Evolutionary conservation across 2,888 invertebrate genomes (phyloP).

Genomic region (Zeuzera pyrina): DNA sequence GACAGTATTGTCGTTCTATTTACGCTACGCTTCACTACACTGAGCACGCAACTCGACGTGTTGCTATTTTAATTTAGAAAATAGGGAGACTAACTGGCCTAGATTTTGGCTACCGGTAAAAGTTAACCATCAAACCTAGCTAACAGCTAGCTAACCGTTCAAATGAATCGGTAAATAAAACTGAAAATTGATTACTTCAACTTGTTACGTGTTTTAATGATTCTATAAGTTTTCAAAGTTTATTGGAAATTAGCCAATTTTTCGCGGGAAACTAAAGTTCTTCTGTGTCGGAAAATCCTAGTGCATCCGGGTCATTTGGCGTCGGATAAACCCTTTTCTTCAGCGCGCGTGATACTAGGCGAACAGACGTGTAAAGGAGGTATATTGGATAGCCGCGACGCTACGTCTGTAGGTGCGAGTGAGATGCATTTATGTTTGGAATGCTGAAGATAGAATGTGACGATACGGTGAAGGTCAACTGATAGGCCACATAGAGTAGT

Average conservation of each 20-base stretch:
- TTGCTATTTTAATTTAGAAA: conserved; percentile 37
- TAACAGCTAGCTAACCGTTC: background rate
- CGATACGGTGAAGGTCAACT: conserved; percentile 62
- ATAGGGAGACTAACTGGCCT: conserved; percentile 47
- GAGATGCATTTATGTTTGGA: conserved; percentile 48
- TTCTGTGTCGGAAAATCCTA: conserved; percentile 60
- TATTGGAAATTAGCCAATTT: conserved; percentile 16
- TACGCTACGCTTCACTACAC: conserved; percentile 48
- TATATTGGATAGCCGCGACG: conserved; percentile 30
- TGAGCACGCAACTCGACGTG: conserved; percentile 19
- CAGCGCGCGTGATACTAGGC: conserved; percentile 73
- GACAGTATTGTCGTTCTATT: conserved; percentile 44
- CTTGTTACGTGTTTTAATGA: background rate
- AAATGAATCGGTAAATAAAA: background rate
- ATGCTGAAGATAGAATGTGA: conserved; percentile 50
- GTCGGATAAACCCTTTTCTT: conserved; percentile 74
- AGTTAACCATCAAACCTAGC: background rate
- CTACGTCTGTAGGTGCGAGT: conserved; percentile 33
- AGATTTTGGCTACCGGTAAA: conserved; percentile 33
- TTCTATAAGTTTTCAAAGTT: background rate
- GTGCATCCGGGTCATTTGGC: conserved; percentile 57
- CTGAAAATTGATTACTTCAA: background rate
- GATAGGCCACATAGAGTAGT: conserved; percentile 48
- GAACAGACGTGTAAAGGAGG: conserved; percentile 47
- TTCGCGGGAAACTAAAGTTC: conserved; percentile 46